Evolutionary conservation across 2,113 vertebrate genomes (phyloP).

Genomic region (Coregonus clupeaformis): DNA sequence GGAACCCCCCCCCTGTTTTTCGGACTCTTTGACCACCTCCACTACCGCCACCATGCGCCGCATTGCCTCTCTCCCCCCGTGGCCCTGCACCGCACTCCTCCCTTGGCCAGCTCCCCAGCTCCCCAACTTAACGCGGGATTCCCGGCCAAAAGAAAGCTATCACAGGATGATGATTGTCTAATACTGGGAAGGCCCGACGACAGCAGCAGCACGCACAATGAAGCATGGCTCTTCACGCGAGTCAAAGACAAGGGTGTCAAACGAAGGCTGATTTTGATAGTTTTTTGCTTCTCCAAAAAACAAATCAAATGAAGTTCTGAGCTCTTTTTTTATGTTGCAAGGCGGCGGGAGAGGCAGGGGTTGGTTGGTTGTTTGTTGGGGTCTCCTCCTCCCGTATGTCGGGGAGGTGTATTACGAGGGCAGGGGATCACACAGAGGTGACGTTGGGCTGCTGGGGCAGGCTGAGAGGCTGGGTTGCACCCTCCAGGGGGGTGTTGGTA

Average conservation of each 20-base stretch:
- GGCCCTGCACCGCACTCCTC: not conserved
- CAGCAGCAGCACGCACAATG: slow-evolving; percentile 60
- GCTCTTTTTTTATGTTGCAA: too few relatives aligned
- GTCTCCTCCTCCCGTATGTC: slow-evolving; percentile 28
- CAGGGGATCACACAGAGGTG: slow-evolving; percentile 81
- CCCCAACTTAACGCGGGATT: not conserved
- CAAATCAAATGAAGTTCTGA: not conserved
- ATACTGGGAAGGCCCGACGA: slow-evolving; percentile 79
- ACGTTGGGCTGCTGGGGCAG: slow-evolving; percentile 84
- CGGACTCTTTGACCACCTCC: slow-evolving; percentile 11
- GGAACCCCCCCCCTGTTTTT: not conserved
- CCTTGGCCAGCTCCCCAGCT: not conserved
- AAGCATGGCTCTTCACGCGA: slow-evolving; percentile 75
- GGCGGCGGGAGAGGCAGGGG: too few relatives aligned
- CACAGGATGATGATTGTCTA: slow-evolving; percentile 80
- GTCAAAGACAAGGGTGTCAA: slow-evolving; percentile 69
- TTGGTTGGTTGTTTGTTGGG: slow-evolving; percentile 19
- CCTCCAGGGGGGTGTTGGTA: slow-evolving; percentile 59
- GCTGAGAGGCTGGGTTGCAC: slow-evolving; percentile 42
- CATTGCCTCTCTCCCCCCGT: slow-evolving; percentile 28
- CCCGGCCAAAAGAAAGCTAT: slow-evolving; percentile 62
- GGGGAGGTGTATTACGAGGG: slow-evolving; percentile 18
- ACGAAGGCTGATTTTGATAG: slow-evolving; percentile 59
- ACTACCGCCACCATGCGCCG: not conserved
- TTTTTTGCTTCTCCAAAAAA: slow-evolving; percentile 2